Evolutionary conservation across 2,888 invertebrate species (phyloP).

Genomic region (Salpingus planirostris): DNA sequence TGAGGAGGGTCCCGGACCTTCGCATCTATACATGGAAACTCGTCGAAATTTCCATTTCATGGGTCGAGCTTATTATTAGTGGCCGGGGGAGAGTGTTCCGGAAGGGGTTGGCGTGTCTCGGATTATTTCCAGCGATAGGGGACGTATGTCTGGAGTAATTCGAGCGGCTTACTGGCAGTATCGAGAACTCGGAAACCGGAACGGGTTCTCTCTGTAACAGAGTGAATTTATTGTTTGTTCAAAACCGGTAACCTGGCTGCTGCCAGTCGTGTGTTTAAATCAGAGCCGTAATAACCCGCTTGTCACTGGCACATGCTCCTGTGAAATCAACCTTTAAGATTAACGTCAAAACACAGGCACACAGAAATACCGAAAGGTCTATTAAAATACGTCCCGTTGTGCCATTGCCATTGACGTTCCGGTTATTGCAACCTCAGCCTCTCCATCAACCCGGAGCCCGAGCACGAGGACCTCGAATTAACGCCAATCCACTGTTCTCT

Average conservation of each 20-base stretch:
- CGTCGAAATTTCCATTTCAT: slow-evolving; percentile 9
- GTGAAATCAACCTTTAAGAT: slow-evolving; percentile 26
- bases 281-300: slow-evolving; percentile 34
- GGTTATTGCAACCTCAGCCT: too few relatives aligned
- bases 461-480: too few relatives aligned
- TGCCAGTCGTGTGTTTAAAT: slow-evolving; percentile 31
- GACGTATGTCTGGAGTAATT: slow-evolving; percentile 13
- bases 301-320: slow-evolving; percentile 32
- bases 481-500: too few relatives aligned
- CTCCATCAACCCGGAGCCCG: too few relatives aligned
- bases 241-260: slow-evolving; percentile 27
- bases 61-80: slow-evolving; percentile 8
- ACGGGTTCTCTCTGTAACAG: slow-evolving; percentile 7
- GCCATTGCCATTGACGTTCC: slow-evolving; percentile 12
- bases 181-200: slow-evolving; percentile 12
- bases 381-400: slow-evolving; percentile 14
- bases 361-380: slow-evolving; percentile 13
- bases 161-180: slow-evolving; percentile 7
- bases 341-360: slow-evolving; percentile 23
- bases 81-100: slow-evolving; percentile 6
- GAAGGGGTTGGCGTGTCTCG: slow-evolving; percentile 7
- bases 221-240: slow-evolving; percentile 28
- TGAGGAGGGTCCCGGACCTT: neutral
- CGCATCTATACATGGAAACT: neutral
- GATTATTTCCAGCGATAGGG: slow-evolving; percentile 12